These are phyloP conservation scores for Eolophus roseicapilla DNA, from an alignment of 2,113 vertebrate species.

Conservation along the genomic window DNA sequence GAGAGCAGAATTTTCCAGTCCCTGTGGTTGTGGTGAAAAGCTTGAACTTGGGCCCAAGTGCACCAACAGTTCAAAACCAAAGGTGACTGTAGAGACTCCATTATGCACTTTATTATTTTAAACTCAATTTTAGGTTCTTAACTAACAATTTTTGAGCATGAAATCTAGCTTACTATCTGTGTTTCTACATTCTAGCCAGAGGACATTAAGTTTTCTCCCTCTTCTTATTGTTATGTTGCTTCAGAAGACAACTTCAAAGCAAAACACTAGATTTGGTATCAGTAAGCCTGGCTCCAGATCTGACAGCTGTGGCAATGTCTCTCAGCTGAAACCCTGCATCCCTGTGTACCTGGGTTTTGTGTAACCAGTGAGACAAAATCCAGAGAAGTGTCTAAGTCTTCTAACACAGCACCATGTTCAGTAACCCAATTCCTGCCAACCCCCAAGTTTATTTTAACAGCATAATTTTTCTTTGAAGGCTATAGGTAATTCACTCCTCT, in stretches of 20 bases:
- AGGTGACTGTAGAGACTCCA: background rate
- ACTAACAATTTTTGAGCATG: background rate
- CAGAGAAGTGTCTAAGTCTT: background rate
- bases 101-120: background rate
- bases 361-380: background rate
- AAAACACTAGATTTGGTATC: background rate
- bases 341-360: background rate
- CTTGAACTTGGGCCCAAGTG: background rate
- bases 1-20: background rate
- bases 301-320: background rate
- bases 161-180: background rate
- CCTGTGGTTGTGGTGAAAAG: background rate
- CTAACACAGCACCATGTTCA: background rate
- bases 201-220: background rate
- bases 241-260: constrained; percentile 48
- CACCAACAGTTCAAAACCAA: background rate
- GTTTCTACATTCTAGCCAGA: background rate
- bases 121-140: background rate
- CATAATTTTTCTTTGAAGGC: constrained; percentile 22
- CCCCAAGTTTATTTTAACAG: constrained; percentile 18
- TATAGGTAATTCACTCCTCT: background rate
- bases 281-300: background rate
- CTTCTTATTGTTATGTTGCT: background rate
- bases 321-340: background rate
- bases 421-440: background rate